Evolutionary conservation across 2,797 vertebrate species (phyloP), one percentile per base, ranked within the genome.

Genomic region (Gephyroberyx darwinii): DNA sequence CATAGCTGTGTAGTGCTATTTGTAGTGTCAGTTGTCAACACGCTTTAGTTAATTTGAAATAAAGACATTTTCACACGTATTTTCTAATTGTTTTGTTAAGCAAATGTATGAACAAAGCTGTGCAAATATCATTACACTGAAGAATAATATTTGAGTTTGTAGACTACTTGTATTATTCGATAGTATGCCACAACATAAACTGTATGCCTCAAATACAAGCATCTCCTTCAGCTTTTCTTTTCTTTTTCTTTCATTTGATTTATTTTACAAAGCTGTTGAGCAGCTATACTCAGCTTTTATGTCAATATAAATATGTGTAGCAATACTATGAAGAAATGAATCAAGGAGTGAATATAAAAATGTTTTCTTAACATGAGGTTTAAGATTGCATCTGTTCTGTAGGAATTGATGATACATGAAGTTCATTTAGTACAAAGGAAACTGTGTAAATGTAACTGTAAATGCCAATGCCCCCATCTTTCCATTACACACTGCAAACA

Each of bases 401-500:
- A 68, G 72, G 70, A 82, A 71, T 54, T 53, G 55, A 71, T 81
- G 65, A 61, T 8, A 1, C 62, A 84, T 17, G 37, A 69, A 63
- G 35, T 66, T 55, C 65, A 71, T 70, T 65, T 41, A 66, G 56
- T 63, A 82, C 30, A 77, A 71, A 78, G 45, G 55, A 71, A 14
- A 43, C 16, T 26, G 54, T 56, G 79, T 16, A 14, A 16, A 12
- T 43, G 41, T n/a, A 13, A 45, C 12, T 16, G 43, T 67, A 72
- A 56, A 77, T 60, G n/a, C 8, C 10, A 52, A 58, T 13, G 45
- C 30, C 58, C 71, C 35, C 50, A 63, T 74, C 72, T 76, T 55
- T 74, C 71, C 75, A 80, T 74, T 86, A 78, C 65, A 69, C 72
- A 59, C 5, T 41, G 60, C 56, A 79, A 72, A 83, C 75, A 83